These are phyloP conservation scores for Macrotus californicus DNA, from an alignment of 2,113 vertebrate species.

Conservation along the genomic window DNA sequence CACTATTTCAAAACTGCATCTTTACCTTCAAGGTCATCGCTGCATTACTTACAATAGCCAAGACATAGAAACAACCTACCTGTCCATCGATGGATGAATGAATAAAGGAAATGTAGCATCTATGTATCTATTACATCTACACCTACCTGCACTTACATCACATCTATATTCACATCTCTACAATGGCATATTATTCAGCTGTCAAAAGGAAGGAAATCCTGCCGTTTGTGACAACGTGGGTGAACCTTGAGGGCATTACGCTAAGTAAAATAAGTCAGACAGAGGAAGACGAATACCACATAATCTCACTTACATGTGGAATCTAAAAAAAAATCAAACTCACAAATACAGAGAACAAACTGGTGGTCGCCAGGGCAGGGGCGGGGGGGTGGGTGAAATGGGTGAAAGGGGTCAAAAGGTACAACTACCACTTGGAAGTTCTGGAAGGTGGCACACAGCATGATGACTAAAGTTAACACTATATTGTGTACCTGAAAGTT, in stretches of 20 bases:
- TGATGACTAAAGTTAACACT: not conserved
- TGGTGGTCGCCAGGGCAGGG: no score
- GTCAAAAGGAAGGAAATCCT: not conserved
- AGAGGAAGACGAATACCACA: not conserved
- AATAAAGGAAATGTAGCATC: not conserved
- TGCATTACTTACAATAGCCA: not conserved
- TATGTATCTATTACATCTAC: no score
- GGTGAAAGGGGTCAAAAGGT: not conserved
- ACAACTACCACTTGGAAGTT: not conserved
- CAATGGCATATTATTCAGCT: not conserved
- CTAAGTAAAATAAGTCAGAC: not conserved
- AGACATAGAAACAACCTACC: not conserved
- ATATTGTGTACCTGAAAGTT: not conserved
- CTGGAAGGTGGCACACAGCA: not conserved
- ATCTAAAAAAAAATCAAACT: not conserved
- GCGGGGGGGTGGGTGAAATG: not conserved
- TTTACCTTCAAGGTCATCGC: not conserved
- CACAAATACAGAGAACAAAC: not conserved
- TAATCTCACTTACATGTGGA: not conserved
- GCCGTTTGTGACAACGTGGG: not conserved
- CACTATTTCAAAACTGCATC: not conserved
- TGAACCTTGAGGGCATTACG: not conserved
- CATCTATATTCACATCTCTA: no score
- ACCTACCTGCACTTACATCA: no score
- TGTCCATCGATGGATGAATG: not conserved